phyloP scores from a whole-genome alignment of 2,888 invertebrate species.

The Halocaridina rubra region DNA sequence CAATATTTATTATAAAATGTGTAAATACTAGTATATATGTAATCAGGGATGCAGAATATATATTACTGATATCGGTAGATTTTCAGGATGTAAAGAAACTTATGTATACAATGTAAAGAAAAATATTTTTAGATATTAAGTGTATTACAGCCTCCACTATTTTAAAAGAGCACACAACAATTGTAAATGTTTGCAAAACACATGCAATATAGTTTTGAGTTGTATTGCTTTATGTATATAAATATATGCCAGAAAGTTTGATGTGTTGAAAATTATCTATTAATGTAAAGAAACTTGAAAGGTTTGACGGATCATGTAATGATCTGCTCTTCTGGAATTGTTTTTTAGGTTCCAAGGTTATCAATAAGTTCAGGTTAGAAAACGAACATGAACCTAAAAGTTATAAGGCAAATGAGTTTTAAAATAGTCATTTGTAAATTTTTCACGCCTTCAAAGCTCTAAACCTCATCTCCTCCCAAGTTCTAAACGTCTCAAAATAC shows the following conservation, averaged over 20 bases:
- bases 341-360: too few species aligned
- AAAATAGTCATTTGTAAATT: too few species aligned
- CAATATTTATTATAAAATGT: slow-evolving; percentile 54
- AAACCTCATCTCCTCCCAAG: slow-evolving; percentile 55
- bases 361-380: too few species aligned
- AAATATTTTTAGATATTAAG: slow-evolving; percentile 42
- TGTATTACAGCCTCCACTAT: neutral
- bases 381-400: too few species aligned
- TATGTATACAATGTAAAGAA: slow-evolving; percentile 55
- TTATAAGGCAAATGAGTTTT: too few species aligned
- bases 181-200: neutral
- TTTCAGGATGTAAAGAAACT: neutral
- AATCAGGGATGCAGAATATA: slow-evolving; percentile 50
- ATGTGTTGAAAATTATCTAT: too few species aligned
- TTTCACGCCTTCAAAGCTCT: neutral
- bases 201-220: neutral
- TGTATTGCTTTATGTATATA: too few species aligned
- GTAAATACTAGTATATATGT: slow-evolving; percentile 45
- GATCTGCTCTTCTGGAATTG: too few species aligned
- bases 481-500: slow-evolving; percentile 54
- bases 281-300: too few species aligned
- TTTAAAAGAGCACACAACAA: neutral
- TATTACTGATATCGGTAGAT: neutral
- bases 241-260: too few species aligned
- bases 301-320: too few species aligned